Base-by-base conservation (phyloP, 2,888 invertebrate genomes). In the Caenorhabditis plicata region DNA sequence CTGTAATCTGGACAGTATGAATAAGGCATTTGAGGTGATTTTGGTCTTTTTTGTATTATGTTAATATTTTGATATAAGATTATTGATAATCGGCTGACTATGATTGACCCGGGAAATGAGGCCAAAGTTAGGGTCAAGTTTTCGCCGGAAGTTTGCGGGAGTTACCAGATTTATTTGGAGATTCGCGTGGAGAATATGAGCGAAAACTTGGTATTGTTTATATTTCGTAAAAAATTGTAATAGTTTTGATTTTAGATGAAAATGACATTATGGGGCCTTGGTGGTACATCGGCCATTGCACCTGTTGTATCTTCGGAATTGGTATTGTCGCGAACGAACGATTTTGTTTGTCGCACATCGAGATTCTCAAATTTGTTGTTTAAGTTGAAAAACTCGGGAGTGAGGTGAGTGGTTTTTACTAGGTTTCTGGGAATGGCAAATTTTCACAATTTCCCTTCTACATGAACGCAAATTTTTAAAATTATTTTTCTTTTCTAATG, bases 241-340 rank as follows among this genome's bases (percentile, higher is more conserved):
- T n/a, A 9, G 5, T 9, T 33, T 9, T 33, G 13, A 15, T 9
- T n/a, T 33, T n/a, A n/a, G 8, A 4, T 36, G 5, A 4, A 36
- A 22, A 31, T 42, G 19, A 27, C 42, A 31, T n/a, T 42, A 8
- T 42, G 42, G 42, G 42, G 42, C 19, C 31, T 20, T 31, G 42
- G 42, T 20, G 42, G 42, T 20, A 4, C 31, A 13, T 27, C 42
- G 13, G 17, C n/a, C 15, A 31, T 42, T 29, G 4, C 8, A 19
- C 42, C 42, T 13, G 17, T 42, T 4, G n/a, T 42, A 9, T 15
- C 20, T 15, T 15, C 8, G 5, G 42, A 42, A 20, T 9, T 42
- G 4, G 13, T 13, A 17, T 15, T 15, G 4, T 31, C 42, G 31
- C 3, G 13, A 11, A 19, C 29, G 7, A 31, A 31, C 11, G 31